Base-by-base conservation (phyloP, 2,797 vertebrate genomes). In the Galaxias olidus region DNA sequence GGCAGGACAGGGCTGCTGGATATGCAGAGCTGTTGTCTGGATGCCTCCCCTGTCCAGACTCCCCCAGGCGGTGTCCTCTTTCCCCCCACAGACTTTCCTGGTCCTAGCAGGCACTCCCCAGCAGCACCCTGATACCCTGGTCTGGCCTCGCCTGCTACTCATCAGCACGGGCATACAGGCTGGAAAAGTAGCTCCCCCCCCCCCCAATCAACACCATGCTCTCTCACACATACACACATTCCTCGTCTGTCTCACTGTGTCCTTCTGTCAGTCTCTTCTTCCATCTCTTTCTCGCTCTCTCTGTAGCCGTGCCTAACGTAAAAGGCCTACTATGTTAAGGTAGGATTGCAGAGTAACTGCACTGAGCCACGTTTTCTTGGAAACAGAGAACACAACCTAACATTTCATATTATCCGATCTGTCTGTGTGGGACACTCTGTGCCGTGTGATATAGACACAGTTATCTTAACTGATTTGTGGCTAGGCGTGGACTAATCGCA, bases 21-120 rank as follows among this genome's bases (percentile, higher is more conserved):
- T 90, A 84, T 86, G 81, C 79, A 77, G 79, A 85, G 86, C 82
- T 84, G 87, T 83, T 87, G 88, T 90, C 88, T 90, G 89, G 85
- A 90, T 91, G 83, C 86, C 86, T 87, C 74, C 68, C 61, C 76
- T 70, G 75, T 73, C 79, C 82, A 85, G 82, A 84, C 81, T 84
- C 83, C 84, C 84, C 77, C 63, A 46, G 81, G 71, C 52, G 83
- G 85, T 88, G 79, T 87, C 85, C 69, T 70, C 80, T 87, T 88
- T 76, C 82, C 57, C 44, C 51, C 63, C 59, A 9, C 56, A 59
- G 49, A 63, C 72, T 78, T 74, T 72, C 76, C 63, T 68, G 76
- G 75, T 69, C 73, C 75, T 59, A 47, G 9, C 47, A 53, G 17
- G 44, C 56, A 46, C 74, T 61, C 71, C 65, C 54, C 9, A 52